phyloP scores from a whole-genome alignment of 1,140 invertebrate genomes.

The Pseudomyrmex dendroicus region DNA sequence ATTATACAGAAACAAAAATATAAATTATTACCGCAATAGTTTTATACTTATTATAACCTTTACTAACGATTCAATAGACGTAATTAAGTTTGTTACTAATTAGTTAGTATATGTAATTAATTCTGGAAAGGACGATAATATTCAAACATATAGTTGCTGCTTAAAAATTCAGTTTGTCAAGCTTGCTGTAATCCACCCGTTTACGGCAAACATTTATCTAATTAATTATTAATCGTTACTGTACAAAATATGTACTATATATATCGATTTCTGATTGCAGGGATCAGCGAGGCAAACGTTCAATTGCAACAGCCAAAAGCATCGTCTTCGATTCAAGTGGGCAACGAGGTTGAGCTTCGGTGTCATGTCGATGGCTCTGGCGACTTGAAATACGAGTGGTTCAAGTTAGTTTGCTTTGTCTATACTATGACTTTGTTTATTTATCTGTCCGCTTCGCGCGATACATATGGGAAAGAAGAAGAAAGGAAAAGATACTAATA shows the following conservation, averaged over 20 bases:
- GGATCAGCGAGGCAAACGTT: slow-evolving; percentile 89
- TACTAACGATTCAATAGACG: no score
- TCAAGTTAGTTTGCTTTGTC: slow-evolving; percentile 84
- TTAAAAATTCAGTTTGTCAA: not conserved
- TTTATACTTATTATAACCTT: no score
- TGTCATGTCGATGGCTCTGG: slow-evolving; percentile 91
- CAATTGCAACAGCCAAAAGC: slow-evolving; percentile 87
- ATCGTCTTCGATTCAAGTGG: slow-evolving; percentile 85
- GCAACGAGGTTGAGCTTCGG: slow-evolving; percentile 88
- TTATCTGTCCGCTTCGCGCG: slow-evolving; percentile 24
- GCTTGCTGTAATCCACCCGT: no score
- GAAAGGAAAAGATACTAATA: slow-evolving; percentile 12
- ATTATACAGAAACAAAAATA: not conserved
- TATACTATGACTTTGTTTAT: slow-evolving; percentile 43
- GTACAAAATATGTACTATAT: not conserved
- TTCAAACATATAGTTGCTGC: no score
- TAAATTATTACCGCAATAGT: not conserved
- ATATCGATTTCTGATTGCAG: slow-evolving; percentile 84
- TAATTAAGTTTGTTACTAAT: no score
- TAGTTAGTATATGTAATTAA: no score
- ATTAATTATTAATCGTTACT: slow-evolving; percentile 7
- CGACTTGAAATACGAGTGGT: slow-evolving; percentile 91
- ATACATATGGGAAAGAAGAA: not conserved
- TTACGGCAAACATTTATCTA: not conserved
- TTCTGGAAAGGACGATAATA: no score